These are phyloP conservation scores for Zoanthus sociatus DNA, from an alignment of 92 coral and sea anemone species.

Conservation along the genomic window DNA sequence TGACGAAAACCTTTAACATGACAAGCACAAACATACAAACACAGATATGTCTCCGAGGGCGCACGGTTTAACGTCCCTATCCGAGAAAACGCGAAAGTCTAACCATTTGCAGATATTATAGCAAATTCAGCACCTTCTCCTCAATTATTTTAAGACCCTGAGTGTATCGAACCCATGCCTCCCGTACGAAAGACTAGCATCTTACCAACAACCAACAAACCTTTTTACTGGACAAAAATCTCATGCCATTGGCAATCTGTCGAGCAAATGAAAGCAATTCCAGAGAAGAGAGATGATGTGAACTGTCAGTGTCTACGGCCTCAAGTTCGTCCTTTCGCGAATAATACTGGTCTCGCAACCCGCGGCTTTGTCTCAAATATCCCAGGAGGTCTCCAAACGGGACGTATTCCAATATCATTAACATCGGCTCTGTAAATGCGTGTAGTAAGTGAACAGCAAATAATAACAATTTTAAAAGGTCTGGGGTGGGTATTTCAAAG, in stretches of 20 bases:
- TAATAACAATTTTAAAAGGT: not conserved
- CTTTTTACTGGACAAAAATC: slow-evolving; percentile 23
- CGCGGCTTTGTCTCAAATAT: slow-evolving; percentile 40
- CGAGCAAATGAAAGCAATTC: slow-evolving; percentile 35
- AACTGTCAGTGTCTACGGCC: not conserved
- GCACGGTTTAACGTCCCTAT: no score
- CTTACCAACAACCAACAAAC: not conserved
- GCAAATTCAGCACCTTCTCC: no score
- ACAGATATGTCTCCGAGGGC: no score
- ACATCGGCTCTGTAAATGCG: slow-evolving; percentile 23
- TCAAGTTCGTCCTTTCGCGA: slow-evolving; percentile 35
- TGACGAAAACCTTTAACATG: no score
- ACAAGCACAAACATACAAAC: no score
- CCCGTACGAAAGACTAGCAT: no score
- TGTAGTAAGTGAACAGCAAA: not conserved
- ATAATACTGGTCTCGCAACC: slow-evolving; percentile 34
- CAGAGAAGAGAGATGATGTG: slow-evolving; percentile 26
- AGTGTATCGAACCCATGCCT: no score
- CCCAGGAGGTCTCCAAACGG: slow-evolving; percentile 44
- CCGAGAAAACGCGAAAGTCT: no score
- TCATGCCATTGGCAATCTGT: slow-evolving; percentile 43
- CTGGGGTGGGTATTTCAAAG: no score
- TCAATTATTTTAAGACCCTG: no score
- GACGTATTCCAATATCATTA: slow-evolving; percentile 38
- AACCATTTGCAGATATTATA: no score